A percentile compares a stretch with the other conserved stretches of the same genome.
Evolutionary conservation across 2,113 vertebrate genomes (phyloP).

Genomic region (Mobula hypostoma): DNA sequence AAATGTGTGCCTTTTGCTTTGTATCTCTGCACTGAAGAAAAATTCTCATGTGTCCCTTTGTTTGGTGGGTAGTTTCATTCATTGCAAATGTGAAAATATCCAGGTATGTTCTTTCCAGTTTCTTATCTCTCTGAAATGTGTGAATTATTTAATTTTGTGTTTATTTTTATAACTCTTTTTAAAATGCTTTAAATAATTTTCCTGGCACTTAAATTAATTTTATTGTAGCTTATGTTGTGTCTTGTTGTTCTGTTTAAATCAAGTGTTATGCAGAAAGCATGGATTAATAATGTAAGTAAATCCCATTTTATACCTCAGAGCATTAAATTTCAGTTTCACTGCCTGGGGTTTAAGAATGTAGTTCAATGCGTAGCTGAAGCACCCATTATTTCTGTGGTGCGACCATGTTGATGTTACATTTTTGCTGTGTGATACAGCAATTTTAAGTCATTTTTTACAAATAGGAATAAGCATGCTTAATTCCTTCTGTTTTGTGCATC

Average conservation of each 20-base stretch:
- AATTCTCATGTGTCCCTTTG: constrained; percentile 43
- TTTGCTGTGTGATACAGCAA: constrained; percentile 20
- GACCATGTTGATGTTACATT: constrained; percentile 35
- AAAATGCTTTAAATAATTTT: constrained; percentile 8
- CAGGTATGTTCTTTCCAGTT: constrained; percentile 57
- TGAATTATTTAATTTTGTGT: constrained; percentile 7
- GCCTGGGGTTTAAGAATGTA: neutral
- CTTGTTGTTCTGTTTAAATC: constrained; percentile 31
- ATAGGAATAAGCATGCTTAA: neutral
- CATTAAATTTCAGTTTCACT: constrained; percentile 7
- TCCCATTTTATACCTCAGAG: constrained; percentile 10
- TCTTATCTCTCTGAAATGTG: constrained; percentile 10
- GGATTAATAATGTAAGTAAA: constrained; percentile 31
- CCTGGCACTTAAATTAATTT: constrained; percentile 28
- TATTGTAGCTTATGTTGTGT: neutral
- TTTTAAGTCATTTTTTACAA: constrained; percentile 1
- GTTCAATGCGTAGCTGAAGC: constrained; percentile 13
- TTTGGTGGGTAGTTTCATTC: constrained; percentile 53
- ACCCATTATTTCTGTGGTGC: neutral
- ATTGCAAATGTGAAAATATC: constrained; percentile 52
- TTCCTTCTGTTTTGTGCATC: constrained; percentile 44
- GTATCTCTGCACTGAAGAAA: constrained; percentile 47
- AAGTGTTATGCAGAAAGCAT: constrained; percentile 21
- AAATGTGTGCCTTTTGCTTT: constrained; percentile 45
- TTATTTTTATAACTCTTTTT: neutral